Evolutionary conservation across 2,888 invertebrate genomes (phyloP).

Genomic region (Aporophyla lueneburgensis): DNA sequence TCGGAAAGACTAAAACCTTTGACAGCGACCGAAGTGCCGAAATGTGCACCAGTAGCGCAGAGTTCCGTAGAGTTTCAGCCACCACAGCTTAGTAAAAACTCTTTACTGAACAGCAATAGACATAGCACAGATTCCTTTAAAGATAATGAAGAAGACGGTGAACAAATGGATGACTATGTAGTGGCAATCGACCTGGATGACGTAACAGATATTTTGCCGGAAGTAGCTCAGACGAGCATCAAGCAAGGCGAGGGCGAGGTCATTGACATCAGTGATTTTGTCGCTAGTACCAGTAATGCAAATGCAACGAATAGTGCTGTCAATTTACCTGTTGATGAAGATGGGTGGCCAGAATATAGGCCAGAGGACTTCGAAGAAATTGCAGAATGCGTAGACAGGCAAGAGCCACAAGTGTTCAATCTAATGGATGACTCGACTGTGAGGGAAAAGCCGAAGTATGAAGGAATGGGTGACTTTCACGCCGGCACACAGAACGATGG

Average conservation of each 20-base stretch:
- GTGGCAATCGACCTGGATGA: conserved; percentile 80
- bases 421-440: conserved; percentile 77
- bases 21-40: conserved; percentile 70
- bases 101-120: conserved; percentile 73
- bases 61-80: conserved; percentile 87
- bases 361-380: conserved; percentile 86
- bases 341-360: conserved; percentile 91
- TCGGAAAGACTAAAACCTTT: conserved; percentile 83
- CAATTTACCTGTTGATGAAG: conserved; percentile 85
- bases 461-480: conserved; percentile 90
- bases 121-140: conserved; percentile 75
- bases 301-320: conserved; percentile 66
- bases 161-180: conserved; percentile 73
- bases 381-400: conserved; percentile 62
- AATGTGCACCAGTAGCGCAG: conserved; percentile 73
- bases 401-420: conserved; percentile 72
- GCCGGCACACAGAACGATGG: conserved; percentile 93
- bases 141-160: conserved; percentile 67
- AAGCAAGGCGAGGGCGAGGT: conserved; percentile 37
- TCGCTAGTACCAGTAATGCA: conserved; percentile 71
- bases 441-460: conserved; percentile 77
- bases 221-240: conserved; percentile 63
- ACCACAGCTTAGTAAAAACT: conserved; percentile 77
- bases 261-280: conserved; percentile 79
- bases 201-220: conserved; percentile 73